These are phyloP conservation scores for Leiothrix lutea DNA, from an alignment of 2,113 vertebrate genomes.

Conservation along the genomic window DNA sequence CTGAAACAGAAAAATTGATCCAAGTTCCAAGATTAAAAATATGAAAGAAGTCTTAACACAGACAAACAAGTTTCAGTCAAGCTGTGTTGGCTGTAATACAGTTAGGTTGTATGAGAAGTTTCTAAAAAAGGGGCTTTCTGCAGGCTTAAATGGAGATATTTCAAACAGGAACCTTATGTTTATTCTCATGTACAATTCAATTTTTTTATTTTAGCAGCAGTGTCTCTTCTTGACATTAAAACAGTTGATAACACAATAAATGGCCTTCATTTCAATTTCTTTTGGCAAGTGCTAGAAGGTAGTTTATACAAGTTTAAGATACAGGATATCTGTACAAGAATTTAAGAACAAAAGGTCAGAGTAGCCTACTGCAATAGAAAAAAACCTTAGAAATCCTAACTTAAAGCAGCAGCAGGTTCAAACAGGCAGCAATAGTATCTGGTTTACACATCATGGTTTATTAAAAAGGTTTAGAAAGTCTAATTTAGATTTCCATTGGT, in stretches of 20 bases:
- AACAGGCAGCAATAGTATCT: background rate
- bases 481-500: constrained; percentile 50
- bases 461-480: constrained; percentile 54
- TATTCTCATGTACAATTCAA: background rate
- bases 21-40: background rate
- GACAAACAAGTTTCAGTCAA: background rate
- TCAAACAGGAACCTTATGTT: background rate
- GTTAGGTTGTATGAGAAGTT: background rate
- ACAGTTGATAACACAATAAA: constrained; percentile 1
- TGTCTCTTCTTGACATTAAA: background rate
- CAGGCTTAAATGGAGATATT: background rate
- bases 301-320: background rate
- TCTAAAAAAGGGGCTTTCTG: background rate
- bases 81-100: background rate
- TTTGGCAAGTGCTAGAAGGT: background rate
- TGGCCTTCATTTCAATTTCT: background rate
- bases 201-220: background rate
- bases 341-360: constrained; percentile 36
- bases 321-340: background rate
- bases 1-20: background rate
- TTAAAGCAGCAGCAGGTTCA: constrained; percentile 1
- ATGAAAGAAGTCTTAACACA: background rate
- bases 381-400: constrained; percentile 5
- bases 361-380: background rate
- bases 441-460: constrained; percentile 45